Percentiles rank a stretch among this genome's conserved stretches.
These are phyloP conservation scores for Quadriops clusia DNA, from an alignment of 2,888 invertebrate genomes.

Conservation along the genomic window DNA sequence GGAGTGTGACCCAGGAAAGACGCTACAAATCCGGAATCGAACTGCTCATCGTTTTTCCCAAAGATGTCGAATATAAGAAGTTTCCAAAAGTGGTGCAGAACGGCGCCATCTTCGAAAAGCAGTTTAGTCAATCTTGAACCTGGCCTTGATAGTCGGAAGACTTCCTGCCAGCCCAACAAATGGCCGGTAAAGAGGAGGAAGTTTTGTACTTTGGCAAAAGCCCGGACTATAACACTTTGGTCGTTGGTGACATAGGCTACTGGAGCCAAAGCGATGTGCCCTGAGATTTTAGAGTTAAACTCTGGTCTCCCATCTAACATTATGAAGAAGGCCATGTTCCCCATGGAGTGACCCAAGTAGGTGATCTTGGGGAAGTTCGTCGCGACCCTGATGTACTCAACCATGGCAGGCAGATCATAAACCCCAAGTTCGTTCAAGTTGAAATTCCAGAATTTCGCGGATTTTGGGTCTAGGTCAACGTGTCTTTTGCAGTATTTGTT, in stretches of 20 bases:
- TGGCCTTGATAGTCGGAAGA: no score
- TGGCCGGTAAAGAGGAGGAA: no score
- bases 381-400: slow-evolving; percentile 48
- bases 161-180: no score
- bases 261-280: slow-evolving; percentile 4
- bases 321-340: slow-evolving; percentile 4
- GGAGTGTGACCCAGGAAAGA: background rate
- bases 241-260: no score
- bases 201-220: no score
- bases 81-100: no score
- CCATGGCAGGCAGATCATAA: slow-evolving; percentile 62
- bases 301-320: slow-evolving; percentile 5
- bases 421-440: slow-evolving; percentile 71
- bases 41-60: background rate
- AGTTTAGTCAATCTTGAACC: no score
- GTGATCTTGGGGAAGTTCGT: slow-evolving; percentile 36
- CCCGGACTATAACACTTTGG: no score
- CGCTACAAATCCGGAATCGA: background rate
- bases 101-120: no score
- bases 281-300: slow-evolving; percentile 6
- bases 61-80: background rate
- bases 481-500: slow-evolving; percentile 55
- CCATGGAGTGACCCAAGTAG: slow-evolving; percentile 7
- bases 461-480: slow-evolving; percentile 33
- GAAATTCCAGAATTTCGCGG: slow-evolving; percentile 14